Conservation (phyloP, 2,113 vertebrate genomes). For the Acanthochromis polyacanthus region DNA sequence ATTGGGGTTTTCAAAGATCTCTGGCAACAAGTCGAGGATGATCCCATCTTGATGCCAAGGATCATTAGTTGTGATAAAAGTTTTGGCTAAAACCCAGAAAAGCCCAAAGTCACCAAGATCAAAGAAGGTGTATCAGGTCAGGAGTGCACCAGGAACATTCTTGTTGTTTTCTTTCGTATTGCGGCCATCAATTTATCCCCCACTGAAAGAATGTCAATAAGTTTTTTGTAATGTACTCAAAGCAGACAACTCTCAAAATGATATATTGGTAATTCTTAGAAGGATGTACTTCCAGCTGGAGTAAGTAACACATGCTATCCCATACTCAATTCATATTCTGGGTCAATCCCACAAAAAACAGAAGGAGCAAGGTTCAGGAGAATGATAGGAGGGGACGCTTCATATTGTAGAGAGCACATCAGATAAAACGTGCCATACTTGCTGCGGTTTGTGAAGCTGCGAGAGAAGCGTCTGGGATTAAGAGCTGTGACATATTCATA, state of each 20-base stretch:
- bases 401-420: constrained; percentile 32
- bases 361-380: constrained; percentile 44
- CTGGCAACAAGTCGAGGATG: too few relatives aligned
- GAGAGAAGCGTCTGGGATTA: constrained; percentile 79
- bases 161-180: too few relatives aligned
- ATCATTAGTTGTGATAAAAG: too few relatives aligned
- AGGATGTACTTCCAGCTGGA: not conserved
- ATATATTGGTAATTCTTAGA: constrained; percentile 46
- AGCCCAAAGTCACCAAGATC: too few relatives aligned
- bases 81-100: too few relatives aligned
- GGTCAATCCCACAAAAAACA: constrained; percentile 51
- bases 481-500: constrained; percentile 84
- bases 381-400: not conserved
- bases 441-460: constrained; percentile 63
- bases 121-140: too few relatives aligned
- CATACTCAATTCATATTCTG: constrained; percentile 43
- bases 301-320: constrained; percentile 20
- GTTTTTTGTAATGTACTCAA: too few relatives aligned
- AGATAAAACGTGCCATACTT: constrained; percentile 49
- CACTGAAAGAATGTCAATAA: too few relatives aligned
- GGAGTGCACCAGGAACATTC: too few relatives aligned
- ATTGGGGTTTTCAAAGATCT: too few relatives aligned
- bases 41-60: too few relatives aligned
- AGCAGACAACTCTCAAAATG: constrained; percentile 58
- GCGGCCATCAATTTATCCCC: too few relatives aligned